Conservation (phyloP, 2,888 invertebrate species). For the Chrysomela aeneicollis region DNA sequence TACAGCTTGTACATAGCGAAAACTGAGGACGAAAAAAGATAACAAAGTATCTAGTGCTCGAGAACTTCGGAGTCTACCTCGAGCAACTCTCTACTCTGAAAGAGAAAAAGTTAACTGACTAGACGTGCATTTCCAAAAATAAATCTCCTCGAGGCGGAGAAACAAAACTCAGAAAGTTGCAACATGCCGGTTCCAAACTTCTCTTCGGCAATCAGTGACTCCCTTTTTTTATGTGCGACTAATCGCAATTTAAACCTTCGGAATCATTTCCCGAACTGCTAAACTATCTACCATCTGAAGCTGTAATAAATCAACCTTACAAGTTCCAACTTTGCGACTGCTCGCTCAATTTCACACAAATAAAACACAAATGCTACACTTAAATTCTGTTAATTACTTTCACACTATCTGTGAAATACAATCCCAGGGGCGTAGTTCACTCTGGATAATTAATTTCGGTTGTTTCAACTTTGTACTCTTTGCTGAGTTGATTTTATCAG, state of each 20-base stretch:
- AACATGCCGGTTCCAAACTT: conserved; percentile 15
- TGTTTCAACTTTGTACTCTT: conserved; percentile 23
- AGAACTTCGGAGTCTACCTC: conserved; percentile 28
- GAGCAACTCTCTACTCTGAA: conserved; percentile 24
- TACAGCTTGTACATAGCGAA: conserved; percentile 19
- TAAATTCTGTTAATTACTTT: conserved; percentile 39
- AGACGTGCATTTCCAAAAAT: conserved; percentile 30
- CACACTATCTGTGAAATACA: conserved; percentile 37
- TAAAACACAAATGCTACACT: conserved; percentile 35
- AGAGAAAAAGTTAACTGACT: conserved; percentile 32
- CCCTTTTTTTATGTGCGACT: conserved; percentile 20
- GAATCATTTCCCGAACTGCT: conserved; percentile 27
- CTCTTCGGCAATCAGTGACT: conserved; percentile 17
- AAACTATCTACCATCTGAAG: conserved; percentile 34
- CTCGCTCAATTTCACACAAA: conserved; percentile 36
- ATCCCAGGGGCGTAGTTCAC: conserved; percentile 33
- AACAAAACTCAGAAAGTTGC: conserved; percentile 19
- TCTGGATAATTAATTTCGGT: conserved; percentile 32
- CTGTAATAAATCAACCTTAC: conserved; percentile 33
- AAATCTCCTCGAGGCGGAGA: conserved; percentile 19
- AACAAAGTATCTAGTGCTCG: conserved; percentile 17
- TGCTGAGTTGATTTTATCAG: conserved; percentile 11
- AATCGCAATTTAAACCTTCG: conserved; percentile 29
- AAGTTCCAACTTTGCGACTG: conserved; percentile 27
- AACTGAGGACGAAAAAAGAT: conserved; percentile 16